Base-by-base conservation (phyloP, 2,888 invertebrate species). In the Thereva unica region DNA sequence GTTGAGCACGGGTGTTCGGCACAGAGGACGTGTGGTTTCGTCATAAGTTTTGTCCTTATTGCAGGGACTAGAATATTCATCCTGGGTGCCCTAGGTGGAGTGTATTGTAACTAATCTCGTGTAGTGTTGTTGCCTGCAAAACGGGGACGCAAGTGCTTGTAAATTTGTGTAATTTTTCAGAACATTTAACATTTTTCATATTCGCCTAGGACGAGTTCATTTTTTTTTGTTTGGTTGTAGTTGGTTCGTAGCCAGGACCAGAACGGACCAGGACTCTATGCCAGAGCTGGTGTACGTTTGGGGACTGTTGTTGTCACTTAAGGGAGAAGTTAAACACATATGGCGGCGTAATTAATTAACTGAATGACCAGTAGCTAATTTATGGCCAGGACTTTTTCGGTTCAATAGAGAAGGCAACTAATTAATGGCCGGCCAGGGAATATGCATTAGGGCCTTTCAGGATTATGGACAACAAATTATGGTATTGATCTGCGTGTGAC, bases 91-190 rank as follows among this genome's bases (percentile, higher is more conserved):
- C 54, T 57, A 2, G 23, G 23, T 23, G 23, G 23, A 23, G 23
- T 23, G 23, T 23, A 2, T 23, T 23, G 23, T 64, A 65, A 59
- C 68, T 65, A 65, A 68, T 54, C 59, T 59, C 59, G 47, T n/a
- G n/a, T 38, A 64, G n/a, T 52, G 41, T 47, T 34, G 41, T 47
- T 53, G 12, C 47, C 50, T 65, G 59, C 42, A 68, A 67, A 61
- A 59, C 23, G 23, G 65, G 61, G 50, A 65, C 56, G 37, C 59
- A 53, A 53, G 49, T 68, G 59, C 65, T 68, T 68, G 59, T 65
- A 68, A 68, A 65, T 68, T 54, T 53, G 56, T 68, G 57, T 61
- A 66, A 68, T 68, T 68, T 68, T 68, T 68, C 68, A 68, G 66
- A 37, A 68, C 68, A 68, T 68, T 68, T 63, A 68, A 68, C 68